These are phyloP conservation scores for Chascanopsetta lugubris DNA, from an alignment of 2,113 vertebrate genomes.

Conservation along the genomic window DNA sequence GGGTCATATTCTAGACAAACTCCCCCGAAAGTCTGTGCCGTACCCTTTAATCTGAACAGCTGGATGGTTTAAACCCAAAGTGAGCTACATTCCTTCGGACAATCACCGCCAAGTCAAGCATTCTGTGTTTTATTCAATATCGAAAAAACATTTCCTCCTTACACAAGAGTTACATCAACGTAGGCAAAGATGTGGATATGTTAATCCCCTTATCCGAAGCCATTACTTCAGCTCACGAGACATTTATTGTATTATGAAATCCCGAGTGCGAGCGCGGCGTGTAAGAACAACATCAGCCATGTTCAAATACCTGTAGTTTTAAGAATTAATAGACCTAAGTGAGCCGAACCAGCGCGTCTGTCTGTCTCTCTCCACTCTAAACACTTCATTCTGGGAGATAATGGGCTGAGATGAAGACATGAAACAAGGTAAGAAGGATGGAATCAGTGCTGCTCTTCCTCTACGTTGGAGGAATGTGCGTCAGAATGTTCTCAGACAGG, in stretches of 20 bases:
- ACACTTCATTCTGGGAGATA: conserved; percentile 8
- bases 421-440: conserved; percentile 35
- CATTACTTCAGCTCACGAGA: conserved; percentile 11
- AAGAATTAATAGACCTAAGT: conserved; percentile 15
- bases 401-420: conserved; percentile 21
- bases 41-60: conserved; percentile 4
- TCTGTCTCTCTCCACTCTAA: background rate
- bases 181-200: background rate
- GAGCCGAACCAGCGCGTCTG: no score
- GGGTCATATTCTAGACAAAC: background rate
- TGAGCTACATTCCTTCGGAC: conserved; percentile 1
- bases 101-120: background rate
- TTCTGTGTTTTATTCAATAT: conserved; percentile 2
- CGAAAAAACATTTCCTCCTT: conserved; percentile 26
- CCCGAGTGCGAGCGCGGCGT: background rate
- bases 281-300: conserved; percentile 10
- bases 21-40: background rate
- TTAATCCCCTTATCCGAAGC: conserved; percentile 25
- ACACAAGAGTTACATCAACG: conserved; percentile 32
- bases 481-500: conserved; percentile 54
- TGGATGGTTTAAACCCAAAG: background rate
- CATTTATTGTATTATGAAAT: conserved; percentile 20
- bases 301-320: conserved; percentile 26
- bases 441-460: conserved; percentile 40
- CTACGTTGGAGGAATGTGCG: conserved; percentile 37